Evolutionary conservation across 1,140 invertebrate species (phyloP).

Genomic region (Dendrolimus punctatus): DNA sequence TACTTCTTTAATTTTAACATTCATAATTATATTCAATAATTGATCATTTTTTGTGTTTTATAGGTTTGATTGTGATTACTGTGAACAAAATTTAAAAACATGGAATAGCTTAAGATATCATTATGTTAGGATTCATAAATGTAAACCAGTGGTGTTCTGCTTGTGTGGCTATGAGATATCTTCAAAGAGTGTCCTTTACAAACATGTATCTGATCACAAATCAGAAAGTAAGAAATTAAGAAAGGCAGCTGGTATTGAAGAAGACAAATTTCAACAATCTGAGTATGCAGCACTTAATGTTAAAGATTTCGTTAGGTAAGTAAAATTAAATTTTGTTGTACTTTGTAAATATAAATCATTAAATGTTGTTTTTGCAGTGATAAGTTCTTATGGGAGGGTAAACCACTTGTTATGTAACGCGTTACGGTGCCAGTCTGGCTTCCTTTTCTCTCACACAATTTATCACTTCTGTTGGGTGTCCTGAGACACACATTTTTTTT

Average conservation of each 20-base stretch:
- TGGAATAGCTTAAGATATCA: constrained; percentile 42
- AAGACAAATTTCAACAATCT: constrained; percentile 29
- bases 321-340: constrained; percentile 9
- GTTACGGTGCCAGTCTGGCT: too few relatives aligned
- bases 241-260: constrained; percentile 25
- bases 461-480: too few relatives aligned
- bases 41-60: not conserved
- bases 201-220: constrained; percentile 56
- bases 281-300: constrained; percentile 44
- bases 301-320: constrained; percentile 51
- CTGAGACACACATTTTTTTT: too few relatives aligned
- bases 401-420: too few relatives aligned
- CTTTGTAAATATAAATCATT: not conserved
- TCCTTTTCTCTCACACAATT: too few relatives aligned
- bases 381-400: too few relatives aligned
- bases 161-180: constrained; percentile 46
- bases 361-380: too few relatives aligned
- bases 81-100: constrained; percentile 35
- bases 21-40: too few relatives aligned
- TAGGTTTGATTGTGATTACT: constrained; percentile 46
- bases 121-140: constrained; percentile 40
- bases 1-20: too few relatives aligned
- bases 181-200: constrained; percentile 57
- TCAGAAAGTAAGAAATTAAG: constrained; percentile 37
- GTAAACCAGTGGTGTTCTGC: constrained; percentile 38